Base-by-base conservation (phyloP, 2,888 invertebrate species). In the Dolichomitus sp. region DNA sequence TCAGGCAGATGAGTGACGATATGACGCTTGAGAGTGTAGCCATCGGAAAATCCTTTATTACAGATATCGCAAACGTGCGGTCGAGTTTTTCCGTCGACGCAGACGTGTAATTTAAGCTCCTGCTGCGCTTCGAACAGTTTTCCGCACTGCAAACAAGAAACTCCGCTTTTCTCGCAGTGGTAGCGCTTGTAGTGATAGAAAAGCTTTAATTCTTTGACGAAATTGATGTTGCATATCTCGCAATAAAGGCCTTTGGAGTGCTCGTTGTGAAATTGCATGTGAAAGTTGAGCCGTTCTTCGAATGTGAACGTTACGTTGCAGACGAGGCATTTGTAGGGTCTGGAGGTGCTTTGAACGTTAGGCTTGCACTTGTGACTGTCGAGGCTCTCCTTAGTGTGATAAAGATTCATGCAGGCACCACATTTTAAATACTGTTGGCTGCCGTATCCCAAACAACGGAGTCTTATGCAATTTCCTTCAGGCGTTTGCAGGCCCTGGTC, bases 331-430 rank as follows among this genome's bases (percentile, higher is more conserved):
- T 88, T 88, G 73, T 91, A 91, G 0, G 88, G 87, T 33, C 86
- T 88, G 0, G 90, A 87, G 6, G 90, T 91, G 33, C 79, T 85
- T 33, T 87, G 89, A 2, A 88, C 76, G 54, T 83, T 88, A 0
- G 90, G 91, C 50, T 91, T 91, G 23, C 91, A 91, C 65, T 90
- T 91, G 70, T 91, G 91, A 54, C 65, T 75, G 17, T 90, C 87
- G 4, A 91, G 66, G 6, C 85, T 89, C 52, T 90, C 90, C n/a
- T 88, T 86, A 1, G 89, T 90, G 19, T 88, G 88, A 70, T 90
- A 91, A 0, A 91, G 85, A 86, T 91, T 91, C 91, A 90, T 91
- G 40, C 91, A 91, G 6, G 91, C 91, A 0, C 89, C 87, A 5
- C 91, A 91, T 84, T 91, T 91, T 0, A 91, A 65, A 65, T 91